These are phyloP conservation scores for Dicerorhinus sumatrensis DNA, from an alignment of 2,113 vertebrate species.

Conservation along the genomic window DNA sequence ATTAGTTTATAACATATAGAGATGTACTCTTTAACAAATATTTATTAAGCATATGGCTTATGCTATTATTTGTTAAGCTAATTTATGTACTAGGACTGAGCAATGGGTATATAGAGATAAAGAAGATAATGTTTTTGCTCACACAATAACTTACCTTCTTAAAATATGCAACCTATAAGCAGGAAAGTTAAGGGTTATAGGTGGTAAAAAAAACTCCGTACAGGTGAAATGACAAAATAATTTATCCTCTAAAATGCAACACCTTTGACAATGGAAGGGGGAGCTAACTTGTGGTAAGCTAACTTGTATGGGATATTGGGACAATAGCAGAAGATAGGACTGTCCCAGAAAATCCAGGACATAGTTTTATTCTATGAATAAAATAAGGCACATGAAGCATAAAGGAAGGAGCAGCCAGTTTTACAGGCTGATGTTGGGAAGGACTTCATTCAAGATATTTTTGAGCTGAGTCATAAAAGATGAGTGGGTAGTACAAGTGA, in stretches of 20 bases:
- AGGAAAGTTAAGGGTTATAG: background rate
- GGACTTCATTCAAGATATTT: background rate
- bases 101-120: background rate
- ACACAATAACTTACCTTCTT: background rate
- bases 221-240: background rate
- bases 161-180: background rate
- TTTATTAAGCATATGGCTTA: background rate
- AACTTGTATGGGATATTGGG: background rate
- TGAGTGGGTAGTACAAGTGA: background rate
- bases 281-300: background rate
- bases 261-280: background rate
- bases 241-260: background rate
- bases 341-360: background rate
- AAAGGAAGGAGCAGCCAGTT: background rate
- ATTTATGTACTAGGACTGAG: background rate
- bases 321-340: background rate
- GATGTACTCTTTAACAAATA: background rate
- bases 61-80: background rate
- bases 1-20: background rate
- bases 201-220: background rate
- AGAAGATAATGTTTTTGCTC: background rate
- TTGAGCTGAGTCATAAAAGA: background rate
- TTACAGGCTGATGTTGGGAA: background rate
- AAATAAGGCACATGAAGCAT: background rate
- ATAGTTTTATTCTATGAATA: background rate